Evolutionary conservation across 2,797 vertebrate genomes (phyloP).

Genomic region (Spinibarbus caldwelli): DNA sequence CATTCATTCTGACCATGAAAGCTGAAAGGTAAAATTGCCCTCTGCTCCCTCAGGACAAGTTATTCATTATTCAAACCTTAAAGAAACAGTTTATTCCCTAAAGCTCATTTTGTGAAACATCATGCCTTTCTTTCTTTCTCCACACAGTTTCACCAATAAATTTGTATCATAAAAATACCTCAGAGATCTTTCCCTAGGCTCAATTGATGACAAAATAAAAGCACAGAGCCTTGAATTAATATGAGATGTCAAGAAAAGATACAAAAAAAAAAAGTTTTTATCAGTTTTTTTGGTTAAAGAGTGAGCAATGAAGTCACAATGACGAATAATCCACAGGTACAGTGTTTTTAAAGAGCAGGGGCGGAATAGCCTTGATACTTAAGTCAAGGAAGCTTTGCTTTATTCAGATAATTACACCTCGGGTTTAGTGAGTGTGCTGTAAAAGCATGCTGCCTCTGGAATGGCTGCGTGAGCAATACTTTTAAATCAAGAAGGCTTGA

Average conservation of each 20-base stretch:
- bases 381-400: conserved; percentile 49
- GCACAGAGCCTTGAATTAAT: conserved; percentile 29
- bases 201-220: conserved; percentile 31
- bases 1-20: conserved; percentile 35
- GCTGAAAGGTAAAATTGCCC: neutral
- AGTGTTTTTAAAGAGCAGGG: conserved; percentile 39
- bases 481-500: conserved; percentile 38
- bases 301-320: conserved; percentile 27
- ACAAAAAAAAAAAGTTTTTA: neutral
- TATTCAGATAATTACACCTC: conserved; percentile 45
- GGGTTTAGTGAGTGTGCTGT: conserved; percentile 27
- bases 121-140: neutral
- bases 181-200: conserved; percentile 5
- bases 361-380: conserved; percentile 61
- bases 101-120: neutral
- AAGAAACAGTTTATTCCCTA: neutral
- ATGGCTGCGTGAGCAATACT: conserved; percentile 45
- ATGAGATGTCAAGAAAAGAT: neutral
- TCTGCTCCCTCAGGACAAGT: neutral
- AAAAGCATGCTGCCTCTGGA: conserved; percentile 32
- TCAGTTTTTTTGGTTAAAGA: conserved; percentile 11
- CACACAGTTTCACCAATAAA: neutral
- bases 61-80: neutral
- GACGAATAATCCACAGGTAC: conserved; percentile 37
- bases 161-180: neutral